A percentile compares a stretch with the other conserved stretches of the same genome.
phyloP scores from a whole-genome alignment of 2,888 invertebrate species.

The Euplagia quadripunctaria region DNA sequence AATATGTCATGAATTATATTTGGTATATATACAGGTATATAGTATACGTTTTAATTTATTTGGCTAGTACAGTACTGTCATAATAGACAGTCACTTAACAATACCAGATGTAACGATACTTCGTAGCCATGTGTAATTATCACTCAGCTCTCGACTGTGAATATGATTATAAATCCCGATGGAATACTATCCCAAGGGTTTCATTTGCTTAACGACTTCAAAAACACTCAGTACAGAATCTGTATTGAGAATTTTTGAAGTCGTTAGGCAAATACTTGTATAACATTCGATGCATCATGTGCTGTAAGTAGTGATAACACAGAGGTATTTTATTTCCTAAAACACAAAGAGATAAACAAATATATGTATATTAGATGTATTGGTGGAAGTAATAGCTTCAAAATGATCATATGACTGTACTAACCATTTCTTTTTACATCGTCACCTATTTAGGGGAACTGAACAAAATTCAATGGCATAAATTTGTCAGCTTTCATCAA shows the following conservation, averaged over 20 bases:
- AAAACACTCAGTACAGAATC: not conserved
- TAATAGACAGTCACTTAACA: not conserved
- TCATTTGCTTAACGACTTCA: conserved; percentile 8
- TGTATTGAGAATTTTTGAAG: no score
- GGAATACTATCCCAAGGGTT: conserved; percentile 7
- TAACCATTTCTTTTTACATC: conserved; percentile 46
- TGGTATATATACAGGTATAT: no score
- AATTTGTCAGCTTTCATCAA: conserved; percentile 77
- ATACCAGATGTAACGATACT: conserved; percentile 13
- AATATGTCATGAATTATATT: not conserved
- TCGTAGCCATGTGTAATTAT: conserved; percentile 17
- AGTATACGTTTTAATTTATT: not conserved
- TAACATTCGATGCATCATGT: not conserved
- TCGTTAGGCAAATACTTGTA: no score
- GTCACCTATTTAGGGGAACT: conserved; percentile 58
- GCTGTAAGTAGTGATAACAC: not conserved
- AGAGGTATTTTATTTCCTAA: not conserved
- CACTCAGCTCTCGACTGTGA: conserved; percentile 11
- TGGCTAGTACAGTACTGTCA: not conserved
- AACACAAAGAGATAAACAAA: not conserved
- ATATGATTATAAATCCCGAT: conserved; percentile 18
- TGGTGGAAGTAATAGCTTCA: conserved; percentile 23
- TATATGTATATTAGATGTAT: conserved; percentile 1
- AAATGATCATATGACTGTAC: conserved; percentile 26
- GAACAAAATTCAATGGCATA: conserved; percentile 61